A percentile compares a stretch with the other conserved stretches of the same genome.
Evolutionary conservation across 2,113 vertebrate genomes (phyloP).

Genomic region (Riparia riparia): DNA sequence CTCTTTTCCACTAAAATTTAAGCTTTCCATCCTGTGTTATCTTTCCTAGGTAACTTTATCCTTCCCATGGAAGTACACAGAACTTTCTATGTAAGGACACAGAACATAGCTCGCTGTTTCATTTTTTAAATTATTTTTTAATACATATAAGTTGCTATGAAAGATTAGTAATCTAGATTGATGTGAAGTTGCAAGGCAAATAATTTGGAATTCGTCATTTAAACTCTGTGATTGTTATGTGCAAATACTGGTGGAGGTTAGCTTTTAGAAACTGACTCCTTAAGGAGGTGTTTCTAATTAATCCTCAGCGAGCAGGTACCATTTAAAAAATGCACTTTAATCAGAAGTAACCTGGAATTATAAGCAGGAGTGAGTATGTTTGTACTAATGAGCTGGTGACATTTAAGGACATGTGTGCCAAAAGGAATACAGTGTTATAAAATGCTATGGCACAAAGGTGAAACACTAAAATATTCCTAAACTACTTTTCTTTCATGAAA

Average conservation of each 20-base stretch:
- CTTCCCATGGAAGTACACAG: neutral
- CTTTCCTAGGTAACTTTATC: neutral
- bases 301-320: constrained; percentile 31
- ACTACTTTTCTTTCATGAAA: neutral
- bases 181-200: neutral
- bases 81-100: neutral
- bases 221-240: neutral
- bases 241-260: constrained; percentile 7
- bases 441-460: neutral
- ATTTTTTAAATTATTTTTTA: accelerated
- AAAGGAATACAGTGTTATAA: neutral
- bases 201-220: neutral
- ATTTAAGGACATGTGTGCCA: constrained; percentile 37
- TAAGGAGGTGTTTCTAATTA: constrained; percentile 34
- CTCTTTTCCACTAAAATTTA: neutral
- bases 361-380: neutral
- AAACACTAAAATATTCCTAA: neutral
- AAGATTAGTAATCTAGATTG: neutral
- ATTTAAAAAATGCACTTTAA: constrained; percentile 44
- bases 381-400: constrained; percentile 34
- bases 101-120: accelerated
- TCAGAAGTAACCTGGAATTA: constrained; percentile 52
- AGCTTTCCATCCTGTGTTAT: neutral
- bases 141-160: neutral
- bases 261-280: neutral